These are phyloP conservation scores for Rhea americana DNA, from an alignment of 2,113 vertebrate species.

Conservation along the genomic window DNA sequence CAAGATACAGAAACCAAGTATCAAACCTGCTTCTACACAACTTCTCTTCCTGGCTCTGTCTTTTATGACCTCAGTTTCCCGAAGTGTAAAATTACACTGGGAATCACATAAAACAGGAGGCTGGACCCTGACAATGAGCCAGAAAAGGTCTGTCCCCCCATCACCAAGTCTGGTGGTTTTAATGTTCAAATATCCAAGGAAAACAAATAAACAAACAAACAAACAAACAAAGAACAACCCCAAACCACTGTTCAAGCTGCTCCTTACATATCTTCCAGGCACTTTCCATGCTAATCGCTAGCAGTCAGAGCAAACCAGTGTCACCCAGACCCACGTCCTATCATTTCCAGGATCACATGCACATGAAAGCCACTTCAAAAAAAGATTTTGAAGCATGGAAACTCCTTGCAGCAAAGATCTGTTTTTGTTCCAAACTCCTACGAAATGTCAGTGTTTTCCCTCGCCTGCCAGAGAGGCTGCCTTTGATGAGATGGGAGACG, in stretches of 20 bases:
- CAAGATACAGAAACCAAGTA: not conserved
- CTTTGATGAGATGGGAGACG: conserved; percentile 10
- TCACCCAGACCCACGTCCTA: not conserved
- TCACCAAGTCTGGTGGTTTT: not conserved
- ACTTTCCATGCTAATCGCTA: conserved; percentile 10
- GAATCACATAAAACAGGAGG: not conserved
- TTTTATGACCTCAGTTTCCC: not conserved
- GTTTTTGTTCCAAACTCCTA: conserved; percentile 23
- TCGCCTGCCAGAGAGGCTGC: not conserved
- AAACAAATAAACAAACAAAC: not conserved
- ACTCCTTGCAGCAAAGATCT: conserved; percentile 53
- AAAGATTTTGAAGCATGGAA: conserved; percentile 14
- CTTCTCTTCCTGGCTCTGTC: not conserved
- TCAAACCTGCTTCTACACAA: not conserved
- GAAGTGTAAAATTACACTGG: not conserved
- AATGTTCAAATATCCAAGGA: not conserved
- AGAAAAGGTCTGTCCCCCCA: not conserved
- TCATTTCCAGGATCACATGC: conserved; percentile 28
- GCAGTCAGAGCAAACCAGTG: not conserved
- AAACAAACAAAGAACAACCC: not conserved
- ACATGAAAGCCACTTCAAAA: conserved; percentile 41
- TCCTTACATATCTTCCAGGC: not conserved
- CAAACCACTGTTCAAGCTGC: not conserved
- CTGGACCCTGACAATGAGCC: not conserved
- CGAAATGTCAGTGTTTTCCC: conserved; percentile 31